Base-by-base conservation (phyloP, 2,797 vertebrate genomes). In the Knipowitschia caucasica region DNA sequence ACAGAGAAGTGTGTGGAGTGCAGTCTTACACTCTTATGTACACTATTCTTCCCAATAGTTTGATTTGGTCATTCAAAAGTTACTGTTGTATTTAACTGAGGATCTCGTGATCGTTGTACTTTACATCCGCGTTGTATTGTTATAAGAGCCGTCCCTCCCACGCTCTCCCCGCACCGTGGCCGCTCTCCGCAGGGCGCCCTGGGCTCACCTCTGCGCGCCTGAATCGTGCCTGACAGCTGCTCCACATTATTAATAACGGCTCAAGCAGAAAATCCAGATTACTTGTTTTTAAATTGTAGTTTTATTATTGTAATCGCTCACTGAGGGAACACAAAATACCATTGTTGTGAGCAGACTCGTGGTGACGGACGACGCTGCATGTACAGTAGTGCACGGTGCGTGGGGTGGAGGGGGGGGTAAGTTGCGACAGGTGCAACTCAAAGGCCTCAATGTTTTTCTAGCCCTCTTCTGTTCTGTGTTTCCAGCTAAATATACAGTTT, bases 181-280 rank as follows among this genome's bases (percentile, higher is more conserved):
- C 69, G 69, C 64, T 73, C 77, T 80, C 80, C 52, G 80, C 75
- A 64, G 78, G 64, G 77, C 67, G 78, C 82, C 78, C 54, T 69
- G 43, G 82, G 81, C 83, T 80, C 75, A 86, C 80, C 82, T 86
- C 73, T 62, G 62, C 4, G 70, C 69, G 68, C 71, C 78, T 50
- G 40, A 66, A 69, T 79, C 73, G 76, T 71, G 63, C 79, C 80
- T 80, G 86, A 87, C 89, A 89, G 88, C 87, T 89, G 90, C 85
- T 87, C 61, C 73, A 86, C 86, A 83, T 89, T 88, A 87, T 90
- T 91, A 89, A 39, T 21, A 21, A 82, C 79, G 50, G 80, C 77
- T 85, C 84, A 89, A 74, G 86, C 86, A 79, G 77, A 87, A 88
- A 90, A 88, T 87, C 85, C 86, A 84, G 83, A 89, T 89, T 83